These are phyloP conservation scores for Gadopsis bispinosus DNA, from an alignment of 2,797 vertebrate species.

Conservation along the genomic window DNA sequence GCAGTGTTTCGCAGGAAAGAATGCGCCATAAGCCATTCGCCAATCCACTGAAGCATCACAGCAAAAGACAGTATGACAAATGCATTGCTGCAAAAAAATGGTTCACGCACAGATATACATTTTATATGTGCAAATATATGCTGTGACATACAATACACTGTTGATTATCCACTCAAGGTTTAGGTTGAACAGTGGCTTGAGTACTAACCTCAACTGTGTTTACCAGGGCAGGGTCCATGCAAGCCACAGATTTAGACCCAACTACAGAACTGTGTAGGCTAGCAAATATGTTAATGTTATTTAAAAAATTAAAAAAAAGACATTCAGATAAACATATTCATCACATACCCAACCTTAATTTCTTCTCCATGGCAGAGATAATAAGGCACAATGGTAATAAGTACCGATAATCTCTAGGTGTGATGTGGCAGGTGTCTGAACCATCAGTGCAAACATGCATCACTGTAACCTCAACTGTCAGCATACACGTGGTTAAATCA, in stretches of 20 bases:
- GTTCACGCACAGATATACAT: too few species aligned
- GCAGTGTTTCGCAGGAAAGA: background rate
- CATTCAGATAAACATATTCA: too few species aligned
- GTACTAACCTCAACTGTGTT: too few species aligned
- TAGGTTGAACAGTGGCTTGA: too few species aligned
- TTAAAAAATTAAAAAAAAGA: too few species aligned
- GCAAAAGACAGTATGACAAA: too few species aligned
- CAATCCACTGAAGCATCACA: background rate
- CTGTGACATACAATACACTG: too few species aligned
- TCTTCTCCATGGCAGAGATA: background rate
- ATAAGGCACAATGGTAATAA: background rate
- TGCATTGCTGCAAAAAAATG: too few species aligned
- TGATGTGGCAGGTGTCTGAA: background rate
- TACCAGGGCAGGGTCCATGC: background rate
- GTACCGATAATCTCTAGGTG: background rate
- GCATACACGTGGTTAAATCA: background rate
- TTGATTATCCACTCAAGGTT: too few species aligned
- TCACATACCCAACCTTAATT: background rate
- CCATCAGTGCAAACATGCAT: background rate
- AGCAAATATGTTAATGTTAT: background rate
- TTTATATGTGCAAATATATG: too few species aligned
- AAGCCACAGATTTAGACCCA: background rate
- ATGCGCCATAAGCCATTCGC: background rate
- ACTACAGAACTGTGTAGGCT: background rate
- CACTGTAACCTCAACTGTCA: slow-evolving; percentile 1